Conservation (phyloP, 2,113 vertebrate genomes). For the Megaptera novaeangliae region DNA sequence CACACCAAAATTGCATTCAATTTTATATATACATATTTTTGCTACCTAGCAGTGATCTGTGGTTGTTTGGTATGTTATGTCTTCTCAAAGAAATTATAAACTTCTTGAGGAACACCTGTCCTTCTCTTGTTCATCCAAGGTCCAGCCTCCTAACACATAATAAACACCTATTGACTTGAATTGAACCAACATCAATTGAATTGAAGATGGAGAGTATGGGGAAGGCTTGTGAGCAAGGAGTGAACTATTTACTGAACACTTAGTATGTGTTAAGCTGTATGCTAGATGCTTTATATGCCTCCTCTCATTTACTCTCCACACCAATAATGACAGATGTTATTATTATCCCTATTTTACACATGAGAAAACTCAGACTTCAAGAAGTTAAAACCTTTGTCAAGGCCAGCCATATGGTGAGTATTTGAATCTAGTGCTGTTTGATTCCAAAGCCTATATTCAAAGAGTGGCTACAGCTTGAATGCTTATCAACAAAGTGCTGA, state of each 20-base stretch:
- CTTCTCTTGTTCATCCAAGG: background rate
- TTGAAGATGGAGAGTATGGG: background rate
- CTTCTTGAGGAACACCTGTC: background rate
- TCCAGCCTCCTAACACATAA: background rate
- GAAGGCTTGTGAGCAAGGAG: background rate
- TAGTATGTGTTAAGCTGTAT: background rate
- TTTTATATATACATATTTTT: background rate
- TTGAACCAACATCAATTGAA: background rate
- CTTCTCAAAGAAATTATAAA: constrained; percentile 43
- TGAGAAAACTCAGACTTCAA: constrained; percentile 32
- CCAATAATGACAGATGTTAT: background rate
- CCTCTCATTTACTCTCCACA: constrained; percentile 10
- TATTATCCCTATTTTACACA: constrained; percentile 5
- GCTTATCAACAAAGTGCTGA: background rate
- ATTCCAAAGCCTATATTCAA: constrained; percentile 38
- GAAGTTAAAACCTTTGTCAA: constrained; percentile 32
- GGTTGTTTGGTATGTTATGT: background rate
- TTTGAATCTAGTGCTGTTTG: constrained; percentile 9
- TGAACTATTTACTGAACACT: background rate
- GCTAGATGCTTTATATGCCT: constrained; percentile 1
- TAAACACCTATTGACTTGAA: constrained; percentile 20
- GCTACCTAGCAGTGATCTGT: constrained; percentile 5
- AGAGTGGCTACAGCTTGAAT: constrained; percentile 23
- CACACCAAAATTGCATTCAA: constrained; percentile 24
- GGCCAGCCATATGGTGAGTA: background rate